Base-by-base conservation (phyloP, 2,797 vertebrate genomes). In the Gallirallus australis region DNA sequence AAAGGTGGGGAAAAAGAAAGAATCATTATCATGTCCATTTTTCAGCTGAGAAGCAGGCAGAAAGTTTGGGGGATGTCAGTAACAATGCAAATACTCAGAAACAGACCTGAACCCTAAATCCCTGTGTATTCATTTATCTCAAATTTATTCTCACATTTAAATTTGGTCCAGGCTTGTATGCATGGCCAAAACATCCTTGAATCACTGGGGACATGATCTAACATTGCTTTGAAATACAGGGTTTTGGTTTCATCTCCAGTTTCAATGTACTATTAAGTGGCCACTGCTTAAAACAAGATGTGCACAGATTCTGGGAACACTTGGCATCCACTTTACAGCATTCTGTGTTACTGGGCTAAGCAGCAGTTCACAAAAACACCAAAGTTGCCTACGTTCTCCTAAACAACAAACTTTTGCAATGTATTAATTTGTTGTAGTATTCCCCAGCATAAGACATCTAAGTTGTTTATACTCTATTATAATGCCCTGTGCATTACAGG, bases 341-440 rank as follows among this genome's bases (percentile, higher is more conserved):
- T 19, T 47, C 33, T 24, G 11, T 35, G 6, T 33, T 63, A 65
- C 79, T 66, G 89, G 20, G 33, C 42, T 64, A 82, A 93, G 80
- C 25, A 92, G 65, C 23, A 76, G 86, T 84, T 95, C 86, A 86
- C 27, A 68, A 61, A 86, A 80, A 69, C 47, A n/a, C 42, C 9
- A 12, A 84, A 15, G 7, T 83, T 91, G 90, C 37, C 28, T 18
- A 23, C 40, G 28, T 30, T 87, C 31, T n/a, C n/a, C n/a, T 88
- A 78, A 92, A 24, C 82, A 87, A 76, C 7, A 59, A 20, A 15
- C 66, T 95, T 72, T 90, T 69, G 19, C 68, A 70, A 81, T 48
- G 72, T 78, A 92, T 89, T 91, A 84, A 76, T 84, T 56, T 78
- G 30, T 73, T 92, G 53, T 45, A 61, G 18, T 78, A 95, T 83